These are phyloP conservation scores for Homalodisca vitripennis DNA, from an alignment of 1,140 invertebrate species.

Conservation along the genomic window DNA sequence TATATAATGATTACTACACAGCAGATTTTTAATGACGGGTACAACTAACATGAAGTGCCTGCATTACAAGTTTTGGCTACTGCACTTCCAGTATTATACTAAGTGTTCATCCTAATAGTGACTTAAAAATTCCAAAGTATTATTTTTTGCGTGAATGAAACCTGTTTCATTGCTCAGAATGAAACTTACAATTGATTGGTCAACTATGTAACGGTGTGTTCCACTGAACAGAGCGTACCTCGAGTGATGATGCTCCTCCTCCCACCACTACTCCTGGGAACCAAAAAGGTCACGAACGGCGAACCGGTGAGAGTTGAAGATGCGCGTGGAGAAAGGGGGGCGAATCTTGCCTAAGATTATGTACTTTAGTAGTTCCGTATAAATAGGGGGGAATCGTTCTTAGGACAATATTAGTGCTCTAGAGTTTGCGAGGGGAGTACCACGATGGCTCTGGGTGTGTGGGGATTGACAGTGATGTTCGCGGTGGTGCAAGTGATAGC, in stretches of 20 bases:
- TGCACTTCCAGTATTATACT: no score
- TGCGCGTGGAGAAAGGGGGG: constrained; percentile 10
- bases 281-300: constrained; percentile 27
- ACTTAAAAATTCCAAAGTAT: no score
- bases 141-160: no score
- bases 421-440: constrained; percentile 4
- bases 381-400: background rate
- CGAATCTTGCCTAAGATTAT: constrained; percentile 23
- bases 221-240: constrained; percentile 24
- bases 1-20: no score
- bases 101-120: no score
- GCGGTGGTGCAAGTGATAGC: constrained; percentile 36
- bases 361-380: constrained; percentile 25
- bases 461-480: constrained; percentile 13
- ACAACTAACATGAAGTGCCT: no score
- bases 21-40: no score
- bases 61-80: no score
- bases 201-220: constrained; percentile 8
- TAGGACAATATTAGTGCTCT: constrained; percentile 8
- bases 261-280: constrained; percentile 22
- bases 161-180: constrained; percentile 5
- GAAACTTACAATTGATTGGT: background rate
- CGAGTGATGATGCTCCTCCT: background rate
- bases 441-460: background rate
- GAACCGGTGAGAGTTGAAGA: background rate